phyloP scores from a whole-genome alignment of 2,113 vertebrate species.

The Pycnonotus jocosus region DNA sequence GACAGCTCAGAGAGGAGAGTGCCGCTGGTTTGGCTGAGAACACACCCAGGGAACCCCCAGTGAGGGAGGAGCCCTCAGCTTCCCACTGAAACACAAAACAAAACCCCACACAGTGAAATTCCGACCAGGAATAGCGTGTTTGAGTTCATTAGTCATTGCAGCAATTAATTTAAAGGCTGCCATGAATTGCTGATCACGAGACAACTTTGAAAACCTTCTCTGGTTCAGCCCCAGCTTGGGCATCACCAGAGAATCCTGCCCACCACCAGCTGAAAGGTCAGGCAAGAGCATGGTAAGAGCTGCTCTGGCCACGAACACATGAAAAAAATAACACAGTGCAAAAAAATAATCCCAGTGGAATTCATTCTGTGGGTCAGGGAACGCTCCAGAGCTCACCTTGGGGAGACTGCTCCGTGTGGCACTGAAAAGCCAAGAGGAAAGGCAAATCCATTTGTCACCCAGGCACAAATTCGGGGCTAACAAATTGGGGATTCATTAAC shows the following conservation, averaged over 20 bases:
- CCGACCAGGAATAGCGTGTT: neutral
- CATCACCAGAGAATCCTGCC: neutral
- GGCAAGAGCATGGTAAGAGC: fast-evolving
- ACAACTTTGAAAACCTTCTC: neutral
- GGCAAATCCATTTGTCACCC: fast-evolving
- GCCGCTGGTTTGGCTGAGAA: neutral
- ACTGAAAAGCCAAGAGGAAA: fast-evolving
- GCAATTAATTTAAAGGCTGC: neutral
- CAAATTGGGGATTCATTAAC: too few relatives aligned
- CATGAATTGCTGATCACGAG: neutral
- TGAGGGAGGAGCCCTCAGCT: neutral
- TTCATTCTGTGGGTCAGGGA: neutral
- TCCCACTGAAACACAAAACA: neutral
- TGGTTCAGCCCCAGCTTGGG: neutral
- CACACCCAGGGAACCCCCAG: neutral
- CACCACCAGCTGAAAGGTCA: fast-evolving
- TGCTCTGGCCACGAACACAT: neutral
- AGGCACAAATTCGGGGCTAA: neutral
- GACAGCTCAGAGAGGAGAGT: fast-evolving
- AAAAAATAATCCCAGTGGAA: neutral
- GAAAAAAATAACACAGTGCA: neutral
- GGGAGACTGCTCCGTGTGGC: fast-evolving
- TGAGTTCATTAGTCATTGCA: neutral
- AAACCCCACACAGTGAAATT: neutral
- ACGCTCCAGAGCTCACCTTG: neutral